Percentiles rank a stretch among this genome's conserved stretches.
Evolutionary conservation across 2,888 invertebrate genomes (phyloP).

Genomic region (Carcina quercana): DNA sequence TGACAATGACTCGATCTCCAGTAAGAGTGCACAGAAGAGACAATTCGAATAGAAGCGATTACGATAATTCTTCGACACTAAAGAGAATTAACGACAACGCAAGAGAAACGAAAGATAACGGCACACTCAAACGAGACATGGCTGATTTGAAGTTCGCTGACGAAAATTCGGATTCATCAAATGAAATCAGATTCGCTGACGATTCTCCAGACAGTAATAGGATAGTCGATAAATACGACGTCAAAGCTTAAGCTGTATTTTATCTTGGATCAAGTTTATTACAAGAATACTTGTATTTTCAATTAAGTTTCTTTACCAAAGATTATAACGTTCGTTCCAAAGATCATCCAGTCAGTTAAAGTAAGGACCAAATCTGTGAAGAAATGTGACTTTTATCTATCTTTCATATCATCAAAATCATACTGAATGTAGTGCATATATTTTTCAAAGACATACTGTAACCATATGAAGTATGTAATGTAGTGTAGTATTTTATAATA

Average conservation of each 20-base stretch:
- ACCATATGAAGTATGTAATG: constrained; percentile 7
- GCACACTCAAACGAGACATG: constrained; percentile 71
- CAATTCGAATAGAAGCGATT: constrained; percentile 31
- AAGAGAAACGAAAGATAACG: constrained; percentile 76
- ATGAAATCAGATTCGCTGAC: constrained; percentile 62
- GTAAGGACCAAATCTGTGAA: constrained; percentile 56
- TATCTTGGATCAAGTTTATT: too few species aligned
- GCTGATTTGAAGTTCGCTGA: constrained; percentile 83
- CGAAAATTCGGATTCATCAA: constrained; percentile 76
- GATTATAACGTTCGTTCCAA: neutral
- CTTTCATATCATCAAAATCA: constrained; percentile 50
- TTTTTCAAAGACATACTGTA: constrained; percentile 13
- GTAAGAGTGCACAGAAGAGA: constrained; percentile 51
- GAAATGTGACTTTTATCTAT: constrained; percentile 35
- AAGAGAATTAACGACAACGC: constrained; percentile 79
- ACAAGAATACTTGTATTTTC: too few species aligned
- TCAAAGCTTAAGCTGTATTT: constrained; percentile 35
- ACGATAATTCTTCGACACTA: constrained; percentile 47
- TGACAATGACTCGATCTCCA: constrained; percentile 53
- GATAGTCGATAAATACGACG: constrained; percentile 52
- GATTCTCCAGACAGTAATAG: constrained; percentile 66
- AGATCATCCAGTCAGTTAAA: constrained; percentile 24
- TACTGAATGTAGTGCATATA: constrained; percentile 16
- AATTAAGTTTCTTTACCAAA: constrained; percentile 7
- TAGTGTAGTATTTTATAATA: constrained; percentile 6